Conservation (phyloP, 2,113 vertebrate genomes). For the Calonectris borealis region DNA sequence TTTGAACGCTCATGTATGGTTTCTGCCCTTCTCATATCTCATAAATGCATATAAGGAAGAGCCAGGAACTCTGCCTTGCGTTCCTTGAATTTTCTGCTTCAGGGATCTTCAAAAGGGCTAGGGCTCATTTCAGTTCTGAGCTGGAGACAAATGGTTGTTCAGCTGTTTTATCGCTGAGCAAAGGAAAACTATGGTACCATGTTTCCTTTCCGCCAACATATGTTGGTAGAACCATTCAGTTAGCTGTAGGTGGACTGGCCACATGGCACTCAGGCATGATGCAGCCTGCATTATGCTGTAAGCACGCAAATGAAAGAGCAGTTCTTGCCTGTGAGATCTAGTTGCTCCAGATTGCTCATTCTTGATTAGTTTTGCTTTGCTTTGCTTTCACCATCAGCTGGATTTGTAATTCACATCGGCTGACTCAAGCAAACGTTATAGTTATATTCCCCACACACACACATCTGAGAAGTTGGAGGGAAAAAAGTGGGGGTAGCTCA, state of each 20-base stretch:
- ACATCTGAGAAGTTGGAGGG: not conserved
- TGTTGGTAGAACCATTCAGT: not conserved
- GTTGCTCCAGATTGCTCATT: not conserved
- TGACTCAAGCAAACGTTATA: not conserved
- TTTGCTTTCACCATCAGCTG: not conserved
- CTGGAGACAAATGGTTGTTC: accelerated
- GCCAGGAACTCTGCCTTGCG: not conserved
- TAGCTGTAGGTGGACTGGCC: not conserved
- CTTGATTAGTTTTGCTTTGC: not conserved
- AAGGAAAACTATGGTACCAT: not conserved
- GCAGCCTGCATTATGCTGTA: not conserved
- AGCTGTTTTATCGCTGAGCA: not conserved
- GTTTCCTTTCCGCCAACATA: not conserved
- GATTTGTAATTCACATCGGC: not conserved
- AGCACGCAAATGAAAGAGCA: not conserved
- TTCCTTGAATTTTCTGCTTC: not conserved
- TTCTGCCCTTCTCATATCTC: not conserved
- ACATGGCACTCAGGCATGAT: not conserved
- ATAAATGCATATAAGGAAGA: not conserved
- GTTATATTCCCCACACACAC: not conserved
- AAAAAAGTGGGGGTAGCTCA: not conserved
- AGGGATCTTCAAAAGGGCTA: not conserved
- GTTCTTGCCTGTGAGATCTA: not conserved
- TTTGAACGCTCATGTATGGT: not conserved
- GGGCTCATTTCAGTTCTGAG: not conserved